Evolutionary conservation across 2,113 vertebrate species (phyloP).

Genomic region (Muscicapa adusta): DNA sequence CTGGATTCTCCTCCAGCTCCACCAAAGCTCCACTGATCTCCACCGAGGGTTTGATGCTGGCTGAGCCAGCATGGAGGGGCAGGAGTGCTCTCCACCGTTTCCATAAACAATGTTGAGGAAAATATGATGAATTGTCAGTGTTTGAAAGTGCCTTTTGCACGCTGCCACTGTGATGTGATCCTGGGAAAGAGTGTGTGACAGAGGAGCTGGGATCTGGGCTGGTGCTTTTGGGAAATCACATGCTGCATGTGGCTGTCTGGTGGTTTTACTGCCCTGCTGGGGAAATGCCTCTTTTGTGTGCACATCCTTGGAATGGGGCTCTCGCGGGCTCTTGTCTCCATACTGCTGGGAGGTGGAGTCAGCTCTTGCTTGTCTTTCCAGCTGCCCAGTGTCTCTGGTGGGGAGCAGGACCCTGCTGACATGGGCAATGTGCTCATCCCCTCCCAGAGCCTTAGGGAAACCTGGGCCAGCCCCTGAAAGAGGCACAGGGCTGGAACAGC

Average conservation of each 20-base stretch:
- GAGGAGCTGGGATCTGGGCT: slow-evolving; percentile 1
- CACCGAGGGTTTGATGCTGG: background rate
- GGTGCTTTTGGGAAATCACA: slow-evolving; percentile 60
- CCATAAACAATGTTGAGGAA: slow-evolving; percentile 16
- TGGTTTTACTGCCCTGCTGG: slow-evolving; percentile 43
- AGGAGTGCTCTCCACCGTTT: background rate
- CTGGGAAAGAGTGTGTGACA: slow-evolving; percentile 44
- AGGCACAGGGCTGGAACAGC: background rate
- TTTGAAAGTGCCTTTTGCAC: background rate
- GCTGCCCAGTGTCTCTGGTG: background rate
- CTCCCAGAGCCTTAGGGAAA: background rate
- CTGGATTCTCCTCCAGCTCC: background rate
- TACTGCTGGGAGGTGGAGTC: slow-evolving; percentile 52
- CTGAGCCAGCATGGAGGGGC: background rate
- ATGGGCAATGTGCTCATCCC: background rate
- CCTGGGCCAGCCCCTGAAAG: background rate
- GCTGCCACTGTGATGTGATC: slow-evolving; percentile 6
- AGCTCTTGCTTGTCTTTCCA: slow-evolving; percentile 39
- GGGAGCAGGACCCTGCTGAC: background rate
- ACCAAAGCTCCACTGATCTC: background rate
- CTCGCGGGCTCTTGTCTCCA: slow-evolving; percentile 45
- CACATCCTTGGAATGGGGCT: slow-evolving; percentile 44
- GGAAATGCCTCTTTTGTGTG: slow-evolving; percentile 54
- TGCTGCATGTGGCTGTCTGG: slow-evolving; percentile 62
- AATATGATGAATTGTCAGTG: slow-evolving; percentile 32